Evolutionary conservation across 2,797 vertebrate genomes (phyloP).

Genomic region (Amblyraja radiata): DNA sequence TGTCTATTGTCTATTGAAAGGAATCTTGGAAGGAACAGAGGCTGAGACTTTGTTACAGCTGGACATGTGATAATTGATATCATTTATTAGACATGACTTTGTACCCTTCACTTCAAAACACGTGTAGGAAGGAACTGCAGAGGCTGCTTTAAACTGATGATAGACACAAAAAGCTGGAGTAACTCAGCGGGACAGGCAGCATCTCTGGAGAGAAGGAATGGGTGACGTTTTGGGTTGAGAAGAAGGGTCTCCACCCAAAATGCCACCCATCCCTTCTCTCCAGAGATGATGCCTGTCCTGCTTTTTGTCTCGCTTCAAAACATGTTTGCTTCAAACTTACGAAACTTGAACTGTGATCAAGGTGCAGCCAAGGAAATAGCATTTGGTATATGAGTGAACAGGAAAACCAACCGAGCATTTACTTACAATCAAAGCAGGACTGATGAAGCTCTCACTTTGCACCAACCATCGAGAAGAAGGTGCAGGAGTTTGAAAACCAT

Average conservation of each 20-base stretch:
- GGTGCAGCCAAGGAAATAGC: not conserved
- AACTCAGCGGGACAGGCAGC: no score
- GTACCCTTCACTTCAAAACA: not conserved
- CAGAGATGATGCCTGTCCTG: no score
- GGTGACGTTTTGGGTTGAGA: no score
- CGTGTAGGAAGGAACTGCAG: not conserved
- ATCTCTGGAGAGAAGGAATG: no score
- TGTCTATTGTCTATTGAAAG: not conserved
- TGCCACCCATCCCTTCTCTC: no score
- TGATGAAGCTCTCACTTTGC: not conserved
- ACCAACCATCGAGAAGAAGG: no score
- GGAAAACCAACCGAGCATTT: not conserved
- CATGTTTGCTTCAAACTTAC: not conserved
- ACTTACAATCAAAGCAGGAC: not conserved
- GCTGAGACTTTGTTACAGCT: not conserved
- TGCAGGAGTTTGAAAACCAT: no score
- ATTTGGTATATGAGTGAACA: not conserved
- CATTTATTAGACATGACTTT: not conserved
- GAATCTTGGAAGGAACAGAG: not conserved
- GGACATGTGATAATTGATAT: not conserved
- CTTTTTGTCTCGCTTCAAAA: not conserved
- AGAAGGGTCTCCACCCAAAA: no score
- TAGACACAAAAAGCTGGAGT: no score
- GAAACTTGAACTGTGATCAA: not conserved
- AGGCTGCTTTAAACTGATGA: no score